phyloP scores from a whole-genome alignment of 2,797 vertebrate species.

The Dromococcyx pavoninus region DNA sequence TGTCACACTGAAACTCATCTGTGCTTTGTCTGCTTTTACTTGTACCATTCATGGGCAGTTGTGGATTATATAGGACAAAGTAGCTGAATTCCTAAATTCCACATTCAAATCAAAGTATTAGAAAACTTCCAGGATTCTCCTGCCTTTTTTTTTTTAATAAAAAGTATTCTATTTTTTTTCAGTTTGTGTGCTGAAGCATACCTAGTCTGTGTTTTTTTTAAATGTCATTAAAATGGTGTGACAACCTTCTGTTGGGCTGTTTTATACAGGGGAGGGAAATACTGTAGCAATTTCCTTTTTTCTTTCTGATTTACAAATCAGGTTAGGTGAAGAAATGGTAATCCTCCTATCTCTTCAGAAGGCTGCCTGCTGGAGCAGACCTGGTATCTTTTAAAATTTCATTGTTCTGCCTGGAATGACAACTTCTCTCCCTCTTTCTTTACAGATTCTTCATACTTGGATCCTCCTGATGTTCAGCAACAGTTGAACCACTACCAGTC shows the following conservation, averaged over 20 bases:
- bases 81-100: neutral
- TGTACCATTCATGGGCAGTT: neutral
- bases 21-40: neutral
- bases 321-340: neutral
- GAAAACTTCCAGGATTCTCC: neutral
- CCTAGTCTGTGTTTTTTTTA: neutral
- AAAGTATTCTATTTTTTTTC: neutral
- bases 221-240: neutral
- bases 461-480: conserved; percentile 90
- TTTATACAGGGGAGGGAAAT: neutral
- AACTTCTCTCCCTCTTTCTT: conserved; percentile 2
- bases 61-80: neutral
- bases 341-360: neutral
- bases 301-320: neutral
- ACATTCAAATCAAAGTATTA: neutral
- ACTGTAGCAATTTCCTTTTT: neutral
- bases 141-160: neutral
- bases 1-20: conserved; percentile 42
- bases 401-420: neutral
- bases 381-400: neutral
- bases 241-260: neutral
- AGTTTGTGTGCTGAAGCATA: neutral
- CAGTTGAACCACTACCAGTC: conserved; percentile 92
- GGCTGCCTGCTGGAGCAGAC: neutral
- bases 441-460: conserved; percentile 85